Percentiles rank a stretch among this genome's conserved stretches.
Evolutionary conservation across 1,140 invertebrate genomes (phyloP).

Genomic region (Drosophila tristis): DNA sequence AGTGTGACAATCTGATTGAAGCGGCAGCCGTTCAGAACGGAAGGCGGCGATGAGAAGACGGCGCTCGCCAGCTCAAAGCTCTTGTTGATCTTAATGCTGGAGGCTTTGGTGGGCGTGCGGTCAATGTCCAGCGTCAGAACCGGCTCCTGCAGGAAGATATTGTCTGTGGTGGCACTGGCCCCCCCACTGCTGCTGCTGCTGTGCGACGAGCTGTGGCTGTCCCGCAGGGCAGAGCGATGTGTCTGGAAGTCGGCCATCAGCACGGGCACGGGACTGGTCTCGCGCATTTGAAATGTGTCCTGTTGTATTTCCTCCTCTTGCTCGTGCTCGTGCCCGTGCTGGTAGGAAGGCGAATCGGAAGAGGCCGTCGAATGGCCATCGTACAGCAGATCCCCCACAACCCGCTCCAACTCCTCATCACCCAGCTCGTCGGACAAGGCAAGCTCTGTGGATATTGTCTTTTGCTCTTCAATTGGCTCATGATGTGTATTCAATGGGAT

Average conservation of each 20-base stretch:
- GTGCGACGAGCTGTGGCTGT: conserved; percentile 68
- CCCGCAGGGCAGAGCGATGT: conserved; percentile 69
- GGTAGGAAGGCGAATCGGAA: conserved; percentile 59
- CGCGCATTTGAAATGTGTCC: conserved; percentile 5
- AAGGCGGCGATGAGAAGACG: conserved; percentile 75
- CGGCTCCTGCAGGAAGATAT: conserved; percentile 82
- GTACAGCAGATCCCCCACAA: conserved; percentile 53
- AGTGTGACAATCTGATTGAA: conserved; percentile 81
- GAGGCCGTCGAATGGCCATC: conserved; percentile 55
- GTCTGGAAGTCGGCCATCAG: conserved; percentile 54
- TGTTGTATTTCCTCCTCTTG: conserved; percentile 40
- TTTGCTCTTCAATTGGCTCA: conserved; percentile 35
- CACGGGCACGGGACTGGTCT: conserved; percentile 5
- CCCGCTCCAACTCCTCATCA: conserved; percentile 34
- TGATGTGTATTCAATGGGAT: conserved; percentile 36
- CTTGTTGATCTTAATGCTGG: conserved; percentile 82
- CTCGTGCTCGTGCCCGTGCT: conserved; percentile 34
- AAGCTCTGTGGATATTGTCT: conserved; percentile 33
- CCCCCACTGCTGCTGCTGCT: conserved; percentile 58
- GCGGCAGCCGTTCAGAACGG: conserved; percentile 65
- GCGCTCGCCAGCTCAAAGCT: conserved; percentile 70
- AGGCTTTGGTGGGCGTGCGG: conserved; percentile 80
- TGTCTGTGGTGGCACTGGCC: conserved; percentile 55
- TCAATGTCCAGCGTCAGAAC: conserved; percentile 81
- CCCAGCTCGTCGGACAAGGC: background rate